A percentile compares a stretch with the other conserved stretches of the same genome.
phyloP scores from a whole-genome alignment of 1,140 invertebrate species.

The Drosophila ironensis region DNA sequence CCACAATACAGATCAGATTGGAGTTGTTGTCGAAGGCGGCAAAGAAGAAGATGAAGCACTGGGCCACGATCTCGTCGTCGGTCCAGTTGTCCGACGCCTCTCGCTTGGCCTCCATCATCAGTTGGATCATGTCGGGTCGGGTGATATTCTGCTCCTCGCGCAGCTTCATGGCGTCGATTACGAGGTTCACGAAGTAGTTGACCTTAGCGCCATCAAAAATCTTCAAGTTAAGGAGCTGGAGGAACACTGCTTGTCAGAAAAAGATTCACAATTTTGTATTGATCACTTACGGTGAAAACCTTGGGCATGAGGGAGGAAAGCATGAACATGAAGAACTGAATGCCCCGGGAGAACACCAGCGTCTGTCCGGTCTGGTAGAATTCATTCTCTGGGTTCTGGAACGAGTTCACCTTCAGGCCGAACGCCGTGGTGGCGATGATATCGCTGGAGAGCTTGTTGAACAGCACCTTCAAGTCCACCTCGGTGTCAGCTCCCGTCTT shows the following conservation, averaged over 20 bases:
- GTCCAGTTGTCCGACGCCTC: constrained; percentile 79
- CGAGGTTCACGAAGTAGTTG: constrained; percentile 65
- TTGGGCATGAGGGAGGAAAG: constrained; percentile 20
- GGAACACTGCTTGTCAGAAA: too few species aligned
- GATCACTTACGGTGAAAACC: constrained; percentile 39
- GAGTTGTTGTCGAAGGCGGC: constrained; percentile 86
- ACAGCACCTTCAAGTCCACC: constrained; percentile 82
- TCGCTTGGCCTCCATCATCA: constrained; percentile 81
- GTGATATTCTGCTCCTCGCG: constrained; percentile 78
- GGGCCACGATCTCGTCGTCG: constrained; percentile 83
- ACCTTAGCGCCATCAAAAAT: constrained; percentile 55
- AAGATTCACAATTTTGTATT: too few species aligned
- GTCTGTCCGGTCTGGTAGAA: constrained; percentile 82
- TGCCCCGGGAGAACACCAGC: constrained; percentile 68
- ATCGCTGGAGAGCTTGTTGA: constrained; percentile 82
- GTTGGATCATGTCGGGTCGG: constrained; percentile 82
- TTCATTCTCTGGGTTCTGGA: constrained; percentile 82
- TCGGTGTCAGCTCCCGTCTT: constrained; percentile 34
- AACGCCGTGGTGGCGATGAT: constrained; percentile 83
- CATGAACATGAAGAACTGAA: constrained; percentile 58
- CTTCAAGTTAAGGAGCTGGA: constrained; percentile 40
- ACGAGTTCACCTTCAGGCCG: constrained; percentile 82
- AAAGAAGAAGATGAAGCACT: constrained; percentile 82
- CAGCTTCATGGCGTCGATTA: constrained; percentile 74
- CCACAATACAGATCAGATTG: constrained; percentile 82